These are phyloP conservation scores for Xestia xanthographa DNA, from an alignment of 2,888 invertebrate species.

Conservation along the genomic window DNA sequence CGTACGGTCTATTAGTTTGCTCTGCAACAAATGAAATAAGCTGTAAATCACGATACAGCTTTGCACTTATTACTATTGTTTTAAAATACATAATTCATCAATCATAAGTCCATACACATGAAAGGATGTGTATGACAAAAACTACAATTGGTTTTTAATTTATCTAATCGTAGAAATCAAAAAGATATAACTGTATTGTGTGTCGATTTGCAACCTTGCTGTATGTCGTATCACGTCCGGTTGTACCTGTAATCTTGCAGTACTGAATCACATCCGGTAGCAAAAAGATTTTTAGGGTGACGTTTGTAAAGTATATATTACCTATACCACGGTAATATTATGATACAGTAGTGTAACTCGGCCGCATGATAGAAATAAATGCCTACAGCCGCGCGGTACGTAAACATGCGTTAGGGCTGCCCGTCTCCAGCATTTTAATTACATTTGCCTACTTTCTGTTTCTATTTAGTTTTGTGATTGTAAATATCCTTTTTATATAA, in stretches of 20 bases:
- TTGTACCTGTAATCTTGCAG: neutral
- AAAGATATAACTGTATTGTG: slow-evolving; percentile 3
- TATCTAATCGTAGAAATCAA: slow-evolving; percentile 18
- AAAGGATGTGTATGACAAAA: neutral
- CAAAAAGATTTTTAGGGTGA: neutral
- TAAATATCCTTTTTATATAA: too few relatives aligned
- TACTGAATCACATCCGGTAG: slow-evolving; percentile 26
- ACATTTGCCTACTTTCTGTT: too few relatives aligned
- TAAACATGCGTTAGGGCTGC: too few relatives aligned
- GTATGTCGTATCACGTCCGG: slow-evolving; percentile 17
- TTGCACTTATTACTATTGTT: neutral
- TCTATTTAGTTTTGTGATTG: too few relatives aligned
- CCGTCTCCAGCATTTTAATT: too few relatives aligned
- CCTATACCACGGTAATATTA: too few relatives aligned
- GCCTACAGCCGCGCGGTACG: too few relatives aligned
- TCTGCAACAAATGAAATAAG: slow-evolving; percentile 69
- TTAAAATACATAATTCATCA: neutral
- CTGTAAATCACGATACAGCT: neutral
- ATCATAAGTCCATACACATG: neutral
- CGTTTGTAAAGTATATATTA: slow-evolving; percentile 1
- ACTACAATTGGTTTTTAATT: slow-evolving; percentile 1
- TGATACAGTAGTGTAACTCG: too few relatives aligned
- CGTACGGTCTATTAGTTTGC: slow-evolving; percentile 77
- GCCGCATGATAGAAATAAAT: too few relatives aligned
- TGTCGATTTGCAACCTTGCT: neutral